These are phyloP conservation scores for Trididemnum nubilum DNA, from an alignment of 23 tunicate species.

Conservation along the genomic window DNA sequence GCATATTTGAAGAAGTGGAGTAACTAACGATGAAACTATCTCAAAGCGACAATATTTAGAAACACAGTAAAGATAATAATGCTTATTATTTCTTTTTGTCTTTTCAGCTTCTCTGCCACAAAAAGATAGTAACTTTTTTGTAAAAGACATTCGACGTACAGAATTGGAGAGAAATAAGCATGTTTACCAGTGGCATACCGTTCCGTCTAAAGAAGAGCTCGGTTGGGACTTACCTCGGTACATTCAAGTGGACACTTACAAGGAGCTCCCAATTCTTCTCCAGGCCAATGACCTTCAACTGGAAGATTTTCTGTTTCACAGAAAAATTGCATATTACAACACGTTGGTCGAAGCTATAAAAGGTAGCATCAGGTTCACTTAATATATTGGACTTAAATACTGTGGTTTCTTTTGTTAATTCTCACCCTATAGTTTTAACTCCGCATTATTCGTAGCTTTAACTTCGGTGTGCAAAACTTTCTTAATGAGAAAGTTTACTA, in stretches of 20 bases:
- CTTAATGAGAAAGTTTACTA: too few species aligned
- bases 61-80: too few species aligned
- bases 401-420: not conserved
- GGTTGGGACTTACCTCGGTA: slow-evolving; percentile 58
- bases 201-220: slow-evolving; percentile 32
- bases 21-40: too few species aligned
- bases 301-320: not conserved
- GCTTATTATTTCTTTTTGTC: too few species aligned
- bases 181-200: slow-evolving; percentile 28
- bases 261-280: slow-evolving; percentile 42
- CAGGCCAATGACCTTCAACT: slow-evolving; percentile 18
- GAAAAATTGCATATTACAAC: not conserved
- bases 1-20: too few species aligned
- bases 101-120: slow-evolving; percentile 40
- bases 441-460: not conserved
- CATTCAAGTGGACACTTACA: slow-evolving; percentile 13
- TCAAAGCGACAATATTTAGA: too few species aligned
- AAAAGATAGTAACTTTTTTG: not conserved
- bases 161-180: slow-evolving; percentile 6
- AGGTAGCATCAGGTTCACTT: too few species aligned
- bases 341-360: not conserved
- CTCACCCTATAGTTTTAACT: not conserved
- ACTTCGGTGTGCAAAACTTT: too few species aligned
- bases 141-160: not conserved
- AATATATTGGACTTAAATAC: too few species aligned